A percentile compares a stretch with the other conserved stretches of the same genome.
These are phyloP conservation scores for Pseudochaenichthys georgianus DNA, from an alignment of 2,797 vertebrate genomes.

Conservation along the genomic window DNA sequence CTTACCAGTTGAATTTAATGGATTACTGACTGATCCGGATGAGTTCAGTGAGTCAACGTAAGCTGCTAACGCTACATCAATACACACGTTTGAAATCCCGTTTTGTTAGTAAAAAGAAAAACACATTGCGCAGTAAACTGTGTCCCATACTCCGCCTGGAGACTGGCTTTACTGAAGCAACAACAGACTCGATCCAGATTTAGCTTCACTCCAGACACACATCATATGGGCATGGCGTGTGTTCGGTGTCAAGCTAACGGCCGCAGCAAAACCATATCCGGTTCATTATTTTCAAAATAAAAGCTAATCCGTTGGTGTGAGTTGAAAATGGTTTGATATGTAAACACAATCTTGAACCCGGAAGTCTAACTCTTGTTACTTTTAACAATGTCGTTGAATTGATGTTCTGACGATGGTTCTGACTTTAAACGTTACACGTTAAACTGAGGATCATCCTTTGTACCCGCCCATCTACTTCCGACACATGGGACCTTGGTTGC, in stretches of 20 bases:
- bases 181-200: slow-evolving; percentile 5
- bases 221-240: slow-evolving; percentile 48
- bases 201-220: slow-evolving; percentile 7
- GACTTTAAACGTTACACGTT: slow-evolving; percentile 12
- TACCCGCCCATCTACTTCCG: too few relatives aligned
- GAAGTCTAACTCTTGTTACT: not conserved
- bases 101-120: not conserved
- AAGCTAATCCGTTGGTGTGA: rapidly evolving
- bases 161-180: not conserved
- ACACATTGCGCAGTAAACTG: not conserved
- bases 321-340: slow-evolving; percentile 15
- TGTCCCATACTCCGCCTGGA: not conserved
- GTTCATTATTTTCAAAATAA: not conserved
- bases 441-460: slow-evolving; percentile 17
- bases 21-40: slow-evolving; percentile 34
- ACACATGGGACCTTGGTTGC: too few relatives aligned
- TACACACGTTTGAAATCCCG: not conserved
- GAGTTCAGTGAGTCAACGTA: not conserved
- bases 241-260: not conserved
- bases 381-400: rapidly evolving
- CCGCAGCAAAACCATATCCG: not conserved
- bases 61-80: slow-evolving; percentile 43
- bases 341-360: not conserved
- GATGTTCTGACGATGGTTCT: not conserved
- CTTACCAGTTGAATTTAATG: slow-evolving; percentile 57